Conservation (phyloP, 1,140 invertebrate species). For the Pogonus chalceus region DNA sequence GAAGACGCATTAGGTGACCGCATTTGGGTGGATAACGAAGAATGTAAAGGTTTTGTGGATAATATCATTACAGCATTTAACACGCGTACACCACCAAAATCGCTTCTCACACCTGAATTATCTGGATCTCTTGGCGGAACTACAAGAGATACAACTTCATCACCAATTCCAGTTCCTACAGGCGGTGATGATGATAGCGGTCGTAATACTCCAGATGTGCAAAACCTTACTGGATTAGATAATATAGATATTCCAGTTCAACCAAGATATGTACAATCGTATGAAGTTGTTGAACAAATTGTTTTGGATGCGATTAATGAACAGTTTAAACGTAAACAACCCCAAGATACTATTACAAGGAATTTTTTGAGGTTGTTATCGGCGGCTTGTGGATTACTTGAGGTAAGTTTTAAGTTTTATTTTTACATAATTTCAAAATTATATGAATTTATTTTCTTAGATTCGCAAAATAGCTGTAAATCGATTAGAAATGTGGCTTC, state of each 20-base stretch:
- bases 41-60: constrained; percentile 85
- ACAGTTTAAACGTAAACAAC: constrained; percentile 72
- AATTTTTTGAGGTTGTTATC: constrained; percentile 81
- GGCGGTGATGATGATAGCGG: constrained; percentile 34
- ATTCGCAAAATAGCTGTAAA: constrained; percentile 72
- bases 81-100: constrained; percentile 63
- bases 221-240: background rate
- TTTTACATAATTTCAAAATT: background rate
- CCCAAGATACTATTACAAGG: constrained; percentile 74
- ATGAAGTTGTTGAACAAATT: constrained; percentile 66
- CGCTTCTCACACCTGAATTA: constrained; percentile 47
- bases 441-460: constrained; percentile 25
- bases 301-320: constrained; percentile 82
- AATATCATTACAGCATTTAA: constrained; percentile 85
- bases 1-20: constrained; percentile 90
- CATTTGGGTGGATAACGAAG: constrained; percentile 85
- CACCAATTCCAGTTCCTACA: constrained; percentile 26
- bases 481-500: constrained; percentile 85
- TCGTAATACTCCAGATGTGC: background rate
- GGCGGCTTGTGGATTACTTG: constrained; percentile 72
- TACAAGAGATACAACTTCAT: constrained; percentile 39
- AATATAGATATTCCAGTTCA: constrained; percentile 34
- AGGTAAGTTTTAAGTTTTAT: constrained; percentile 38
- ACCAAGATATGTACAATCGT: constrained; percentile 50
- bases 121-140: constrained; percentile 37